Percentiles rank a stretch among this genome's conserved stretches.
Conservation (phyloP, 2,888 invertebrate species). For the Eueremaeus valkanovi region DNA sequence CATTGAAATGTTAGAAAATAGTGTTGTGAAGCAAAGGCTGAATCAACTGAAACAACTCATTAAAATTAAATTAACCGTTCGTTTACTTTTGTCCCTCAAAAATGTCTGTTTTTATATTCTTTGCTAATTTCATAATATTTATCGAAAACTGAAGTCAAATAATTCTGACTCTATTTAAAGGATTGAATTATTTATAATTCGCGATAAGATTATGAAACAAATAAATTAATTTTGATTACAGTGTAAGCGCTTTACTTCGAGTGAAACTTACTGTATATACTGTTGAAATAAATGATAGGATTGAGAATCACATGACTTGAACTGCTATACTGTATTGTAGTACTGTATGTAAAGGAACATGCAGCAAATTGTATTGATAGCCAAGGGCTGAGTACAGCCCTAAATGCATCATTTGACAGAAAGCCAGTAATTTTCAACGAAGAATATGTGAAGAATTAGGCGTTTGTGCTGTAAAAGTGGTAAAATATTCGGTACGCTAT, state of each 20-base stretch:
- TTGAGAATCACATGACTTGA: too few species aligned
- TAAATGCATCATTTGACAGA: conserved; percentile 29
- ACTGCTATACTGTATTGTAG: too few species aligned
- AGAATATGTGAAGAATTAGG: conserved; percentile 15
- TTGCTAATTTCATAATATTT: background rate
- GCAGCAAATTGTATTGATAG: background rate
- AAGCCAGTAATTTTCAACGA: conserved; percentile 17
- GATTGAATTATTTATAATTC: too few species aligned
- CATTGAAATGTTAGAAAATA: too few species aligned
- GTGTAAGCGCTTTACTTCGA: too few species aligned
- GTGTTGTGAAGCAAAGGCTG: background rate
- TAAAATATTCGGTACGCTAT: conserved; percentile 20
- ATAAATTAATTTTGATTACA: too few species aligned
- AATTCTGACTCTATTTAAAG: too few species aligned
- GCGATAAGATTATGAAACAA: too few species aligned
- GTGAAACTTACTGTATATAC: too few species aligned
- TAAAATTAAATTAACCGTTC: background rate
- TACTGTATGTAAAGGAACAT: background rate
- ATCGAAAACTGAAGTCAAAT: background rate
- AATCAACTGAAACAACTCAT: background rate
- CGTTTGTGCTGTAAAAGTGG: conserved; percentile 21
- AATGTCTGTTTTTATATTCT: background rate
- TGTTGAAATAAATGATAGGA: conserved; percentile 9
- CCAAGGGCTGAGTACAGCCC: conserved; percentile 25
- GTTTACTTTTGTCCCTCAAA: background rate